Evolutionary conservation across 2,113 vertebrate species (phyloP), one percentile per base, ranked within the genome.

Genomic region (Rhegmatorhina hoffmannsi): DNA sequence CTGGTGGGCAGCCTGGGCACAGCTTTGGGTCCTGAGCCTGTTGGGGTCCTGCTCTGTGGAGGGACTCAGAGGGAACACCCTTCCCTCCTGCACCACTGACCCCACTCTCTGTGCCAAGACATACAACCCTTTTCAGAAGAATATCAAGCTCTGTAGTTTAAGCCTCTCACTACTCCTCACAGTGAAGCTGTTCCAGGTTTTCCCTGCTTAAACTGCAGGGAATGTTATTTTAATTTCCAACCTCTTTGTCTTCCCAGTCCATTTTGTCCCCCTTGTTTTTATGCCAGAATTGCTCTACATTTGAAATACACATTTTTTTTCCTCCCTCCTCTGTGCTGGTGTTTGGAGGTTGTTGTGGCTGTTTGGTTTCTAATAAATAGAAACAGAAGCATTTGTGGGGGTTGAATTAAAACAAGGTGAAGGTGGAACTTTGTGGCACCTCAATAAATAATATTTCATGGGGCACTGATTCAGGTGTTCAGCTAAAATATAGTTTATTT

Each of bases 311-410:
- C 3, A 3, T 2, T 36, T 36, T 1, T 62, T 38, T 47, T 2
- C 1, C 1, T 11, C 6, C 2, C 0, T 0, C 8, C 10, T 6
- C 44, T 8, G 2, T 67, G 38, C 4, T 33, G 38, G 7, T 47
- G 6, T 33, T 92, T 64, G 60, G 72, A 59, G 72, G n/a, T 28
- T 44, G 40, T 60, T 59, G 11, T 75, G 62, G 29, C 43, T 56
- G 66, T 28, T 55, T 80, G n/a, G 84, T 96, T 92, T 40, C 20
- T 78, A 72, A 81, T 24, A 73, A 92, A 46, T 85, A 92, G 56
- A 60, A 43, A 21, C 20, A 70, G 60, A 25, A 75, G 69, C 2
- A 3, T 8, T 7, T n/a, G 60, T 74, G 8, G 29, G 38, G 26
- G 46, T 56, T 96, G 43, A 79, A n/a, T 26, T 82, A 24, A 69